Base-by-base conservation (phyloP, 2,888 invertebrate species). In the Meandrusa payeni region DNA sequence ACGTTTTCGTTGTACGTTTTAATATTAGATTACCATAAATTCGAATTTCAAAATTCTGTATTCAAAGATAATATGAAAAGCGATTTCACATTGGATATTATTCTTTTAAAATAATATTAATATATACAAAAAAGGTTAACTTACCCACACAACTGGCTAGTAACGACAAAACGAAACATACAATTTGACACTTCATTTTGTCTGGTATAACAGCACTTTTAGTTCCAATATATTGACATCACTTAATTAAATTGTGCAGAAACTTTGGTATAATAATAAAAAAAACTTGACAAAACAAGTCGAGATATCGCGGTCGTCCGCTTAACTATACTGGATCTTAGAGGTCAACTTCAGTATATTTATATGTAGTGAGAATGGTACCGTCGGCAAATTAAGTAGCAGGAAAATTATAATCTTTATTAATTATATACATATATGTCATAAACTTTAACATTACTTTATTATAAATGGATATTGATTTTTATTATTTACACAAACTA, bases 271-370 rank as follows among this genome's bases (percentile, higher is more conserved):
- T 40, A 43, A 29, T 19, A 28, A 42, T n/a, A 41, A 40, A 40
- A 47, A 47, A 32, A 38, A 36, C 20, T 32, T 9, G 2, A 20
- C 45, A 43, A 44, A 44, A 49, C 50, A 41, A 43, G 55, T 52
- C 51, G 51, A 58, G 56, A 55, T 47, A 51, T 49, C 60, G 49
- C 45, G 55, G 32, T 56, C 65, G 67, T 58, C 56, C 55, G 57
- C 64, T 64, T 55, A 45, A 55, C 61, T 51, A 59, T 64, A 83
- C 83, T 86, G 83, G 70, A 64, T 68, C 61, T 64, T 69, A 69
- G 75, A 83, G 82, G 85, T 83, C 82, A 79, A 75, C 64, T 57
- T 59, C 61, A 59, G 60, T 63, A 68, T 76, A 77, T 72, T 63
- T 67, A 71, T 67, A 72, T 59, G 57, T 64, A 64, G 68, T 67